phyloP scores from a whole-genome alignment of 2,888 invertebrate genomes.

The Tillus elongatus region DNA sequence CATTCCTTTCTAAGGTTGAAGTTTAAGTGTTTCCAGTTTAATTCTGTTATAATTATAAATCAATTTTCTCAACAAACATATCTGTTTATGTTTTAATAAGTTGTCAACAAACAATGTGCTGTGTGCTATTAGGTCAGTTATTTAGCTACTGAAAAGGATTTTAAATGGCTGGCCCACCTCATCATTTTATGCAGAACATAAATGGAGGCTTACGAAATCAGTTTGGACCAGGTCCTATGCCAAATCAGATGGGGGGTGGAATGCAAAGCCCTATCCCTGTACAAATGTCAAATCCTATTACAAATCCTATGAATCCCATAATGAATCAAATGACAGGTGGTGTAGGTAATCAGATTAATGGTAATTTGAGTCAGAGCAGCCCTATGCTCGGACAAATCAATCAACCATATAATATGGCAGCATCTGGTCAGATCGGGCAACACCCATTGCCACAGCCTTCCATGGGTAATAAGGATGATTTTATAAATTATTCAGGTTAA shows the following conservation, averaged over 20 bases:
- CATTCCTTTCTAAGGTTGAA: too few relatives aligned
- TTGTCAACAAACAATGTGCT: too few relatives aligned
- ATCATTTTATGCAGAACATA: constrained; percentile 62
- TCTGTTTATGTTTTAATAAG: too few relatives aligned
- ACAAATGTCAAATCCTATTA: constrained; percentile 47
- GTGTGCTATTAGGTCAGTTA: too few relatives aligned
- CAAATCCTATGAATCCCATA: constrained; percentile 46
- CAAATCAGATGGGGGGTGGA: constrained; percentile 31
- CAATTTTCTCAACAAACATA: too few relatives aligned
- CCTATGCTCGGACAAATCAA: constrained; percentile 44
- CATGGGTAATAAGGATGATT: neutral
- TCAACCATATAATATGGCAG: constrained; percentile 32
- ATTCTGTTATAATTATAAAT: too few relatives aligned
- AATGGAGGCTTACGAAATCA: constrained; percentile 53
- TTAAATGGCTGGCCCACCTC: constrained; percentile 61
- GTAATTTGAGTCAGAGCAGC: constrained; percentile 29
- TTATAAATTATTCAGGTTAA: too few relatives aligned
- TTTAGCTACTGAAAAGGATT: constrained; percentile 4
- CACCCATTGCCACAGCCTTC: constrained; percentile 8
- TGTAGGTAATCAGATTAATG: constrained; percentile 31
- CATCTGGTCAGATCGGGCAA: neutral
- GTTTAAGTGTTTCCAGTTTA: too few relatives aligned
- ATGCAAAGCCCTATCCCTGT: constrained; percentile 33
- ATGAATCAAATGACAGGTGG: constrained; percentile 32
- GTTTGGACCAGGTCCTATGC: constrained; percentile 52